Base-by-base conservation (phyloP, 2,113 vertebrate species). In the Albula glossodonta region DNA sequence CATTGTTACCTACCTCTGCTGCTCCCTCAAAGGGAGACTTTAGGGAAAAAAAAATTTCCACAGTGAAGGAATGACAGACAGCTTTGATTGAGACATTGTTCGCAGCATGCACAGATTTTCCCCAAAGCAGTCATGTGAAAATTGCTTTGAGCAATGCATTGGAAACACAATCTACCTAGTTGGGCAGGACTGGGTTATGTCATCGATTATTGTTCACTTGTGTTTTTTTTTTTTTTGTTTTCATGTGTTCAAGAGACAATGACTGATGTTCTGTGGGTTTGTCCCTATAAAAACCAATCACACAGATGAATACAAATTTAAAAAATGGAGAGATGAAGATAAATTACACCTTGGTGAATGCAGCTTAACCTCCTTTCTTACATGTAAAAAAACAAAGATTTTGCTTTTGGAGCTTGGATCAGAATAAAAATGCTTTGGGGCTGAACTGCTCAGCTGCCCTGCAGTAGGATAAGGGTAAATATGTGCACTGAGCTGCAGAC, bases 41-140 rank as follows among this genome's bases (percentile, higher is more conserved):
- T 84, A 86, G 88, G 84, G 80, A n/a, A 52, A 86, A 53, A 63
- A 52, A 84, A 53, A 80, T 80, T 87, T 70, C 78, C 19, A 74
- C 86, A 88, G 87, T 74, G 11, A 86, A 51, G 79, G 88, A 83
- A 57, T 48, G 52, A n/a, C 88, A 84, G 70, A 51, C 78, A 83
- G 87, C 86, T 93, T 92, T 90, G 90, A 92, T 91, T 91, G 91
- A 89, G 90, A 86, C 86, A 31, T 91, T 83, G 78, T 85, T 89
- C 82, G 87, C 8, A 81, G 82, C 56, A 51, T 87, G 85, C 78
- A 86, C 13, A 53, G 80, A 83, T 86, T 78, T 84, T 87, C 86
- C 82, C 63, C 80, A 48, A 15, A 84, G 88, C 87, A 86, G 87
- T 84, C 87, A 86, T 63, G 48, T 82, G 63, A 87, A 22, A 83